phyloP scores from a whole-genome alignment of 2,797 vertebrate genomes.

The Pogoniulus pusillus region DNA sequence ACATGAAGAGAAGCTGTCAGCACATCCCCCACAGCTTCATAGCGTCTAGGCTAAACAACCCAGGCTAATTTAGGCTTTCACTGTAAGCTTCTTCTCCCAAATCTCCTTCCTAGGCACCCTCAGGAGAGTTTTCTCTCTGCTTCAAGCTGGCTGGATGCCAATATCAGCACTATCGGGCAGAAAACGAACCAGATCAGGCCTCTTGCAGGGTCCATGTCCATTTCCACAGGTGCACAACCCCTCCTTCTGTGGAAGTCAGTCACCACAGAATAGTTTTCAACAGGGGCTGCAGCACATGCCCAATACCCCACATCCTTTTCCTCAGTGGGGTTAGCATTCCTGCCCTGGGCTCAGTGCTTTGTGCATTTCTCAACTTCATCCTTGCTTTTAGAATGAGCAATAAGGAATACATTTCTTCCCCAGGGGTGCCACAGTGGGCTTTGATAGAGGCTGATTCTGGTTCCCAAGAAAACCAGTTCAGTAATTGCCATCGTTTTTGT shows the following conservation, averaged over 20 bases:
- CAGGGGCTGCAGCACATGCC: not conserved
- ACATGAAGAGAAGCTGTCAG: not conserved
- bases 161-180: not conserved
- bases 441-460: not conserved
- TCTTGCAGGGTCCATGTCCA: not conserved
- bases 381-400: not conserved
- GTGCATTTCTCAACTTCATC: not conserved
- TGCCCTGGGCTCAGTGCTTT: not conserved
- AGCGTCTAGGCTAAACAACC: constrained; percentile 23
- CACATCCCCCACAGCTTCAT: not conserved
- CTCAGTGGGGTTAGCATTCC: not conserved
- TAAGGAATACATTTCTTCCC: not conserved
- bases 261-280: not conserved
- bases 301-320: not conserved
- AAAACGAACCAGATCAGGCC: not conserved
- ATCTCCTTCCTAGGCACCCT: not conserved
- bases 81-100: not conserved
- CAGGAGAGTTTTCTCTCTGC: not conserved
- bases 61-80: not conserved
- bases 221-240: not conserved
- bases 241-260: not conserved
- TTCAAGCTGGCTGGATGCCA: not conserved
- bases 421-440: not conserved
- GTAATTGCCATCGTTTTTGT: not conserved
- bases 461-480: not conserved